Percentiles rank a stretch among this genome's conserved stretches.
phyloP scores from a whole-genome alignment of 53 echinoderm and acorn worm genomes.

The Mesocentrotus franciscanus region DNA sequence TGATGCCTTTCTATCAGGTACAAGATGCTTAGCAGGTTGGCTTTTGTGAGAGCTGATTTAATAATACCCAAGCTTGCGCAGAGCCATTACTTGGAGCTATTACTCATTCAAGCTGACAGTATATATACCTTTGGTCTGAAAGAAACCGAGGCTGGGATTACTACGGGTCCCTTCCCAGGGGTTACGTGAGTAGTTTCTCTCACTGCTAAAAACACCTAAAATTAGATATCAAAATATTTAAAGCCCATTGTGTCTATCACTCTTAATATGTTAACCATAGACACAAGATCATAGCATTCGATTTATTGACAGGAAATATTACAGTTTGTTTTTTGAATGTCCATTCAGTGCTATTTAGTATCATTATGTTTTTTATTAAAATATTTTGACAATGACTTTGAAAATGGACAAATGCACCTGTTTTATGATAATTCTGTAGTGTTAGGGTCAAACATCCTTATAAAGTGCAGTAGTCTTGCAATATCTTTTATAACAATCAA shows the following conservation, averaged over 20 bases:
- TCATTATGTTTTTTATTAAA: too few relatives aligned
- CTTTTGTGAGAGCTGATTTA: neutral
- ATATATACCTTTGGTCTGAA: neutral
- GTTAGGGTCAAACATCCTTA: neutral
- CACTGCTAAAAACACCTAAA: neutral
- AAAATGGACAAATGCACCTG: neutral
- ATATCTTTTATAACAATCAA: too few relatives aligned
- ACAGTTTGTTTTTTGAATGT: neutral
- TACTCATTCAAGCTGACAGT: slow-evolving; percentile 1
- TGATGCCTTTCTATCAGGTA: slow-evolving; percentile 26
- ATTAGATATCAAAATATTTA: neutral
- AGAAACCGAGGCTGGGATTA: neutral
- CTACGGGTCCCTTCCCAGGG: neutral
- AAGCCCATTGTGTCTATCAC: neutral
- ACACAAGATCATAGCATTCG: neutral
- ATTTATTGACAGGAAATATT: neutral
- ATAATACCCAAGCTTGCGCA: slow-evolving; percentile 6
- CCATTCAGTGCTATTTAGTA: neutral
- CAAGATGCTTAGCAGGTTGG: slow-evolving; percentile 53
- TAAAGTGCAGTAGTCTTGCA: neutral
- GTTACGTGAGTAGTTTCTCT: neutral
- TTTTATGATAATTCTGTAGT: neutral
- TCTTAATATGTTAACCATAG: neutral
- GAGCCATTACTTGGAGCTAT: slow-evolving; percentile 6
- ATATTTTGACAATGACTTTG: neutral